Percentiles rank a stretch among this genome's conserved stretches.
Evolutionary conservation across 2,888 invertebrate species (phyloP).

Genomic region (Aspidiotus rigidus): DNA sequence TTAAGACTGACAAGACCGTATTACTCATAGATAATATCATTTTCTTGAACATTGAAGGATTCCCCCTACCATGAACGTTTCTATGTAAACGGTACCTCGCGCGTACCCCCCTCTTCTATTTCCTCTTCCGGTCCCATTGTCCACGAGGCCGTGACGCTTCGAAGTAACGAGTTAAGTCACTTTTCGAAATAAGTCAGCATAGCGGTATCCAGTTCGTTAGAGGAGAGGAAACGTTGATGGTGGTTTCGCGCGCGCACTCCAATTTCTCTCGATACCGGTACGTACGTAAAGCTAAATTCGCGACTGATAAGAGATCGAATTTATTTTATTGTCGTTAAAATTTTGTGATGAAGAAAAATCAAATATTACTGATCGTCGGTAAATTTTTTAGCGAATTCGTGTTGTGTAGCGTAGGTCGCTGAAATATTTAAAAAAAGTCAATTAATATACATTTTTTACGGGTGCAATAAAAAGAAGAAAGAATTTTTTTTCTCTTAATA

Average conservation of each 20-base stretch:
- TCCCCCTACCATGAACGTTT: conserved; percentile 24
- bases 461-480: too few species aligned
- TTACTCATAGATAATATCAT: conserved; percentile 20
- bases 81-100: conserved; percentile 22
- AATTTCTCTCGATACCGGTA: conserved; percentile 22
- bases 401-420: neutral
- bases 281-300: neutral
- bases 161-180: conserved; percentile 28
- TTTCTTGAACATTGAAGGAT: conserved; percentile 25
- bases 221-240: neutral
- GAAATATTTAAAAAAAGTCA: neutral
- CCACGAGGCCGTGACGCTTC: conserved; percentile 29
- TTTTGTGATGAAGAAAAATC: conserved; percentile 19
- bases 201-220: conserved; percentile 21
- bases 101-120: conserved; percentile 23
- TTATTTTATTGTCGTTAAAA: conserved; percentile 1
- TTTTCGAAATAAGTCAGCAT: conserved; percentile 22
- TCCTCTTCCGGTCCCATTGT: conserved; percentile 30
- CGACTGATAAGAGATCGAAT: conserved; percentile 24
- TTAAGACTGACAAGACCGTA: conserved; percentile 19
- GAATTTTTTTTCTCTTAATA: too few species aligned
- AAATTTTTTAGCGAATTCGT: neutral
- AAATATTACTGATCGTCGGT: neutral
- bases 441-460: neutral
- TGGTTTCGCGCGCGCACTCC: conserved; percentile 20